phyloP scores from a whole-genome alignment of 2,888 invertebrate species.

The Aquatica leii region DNA sequence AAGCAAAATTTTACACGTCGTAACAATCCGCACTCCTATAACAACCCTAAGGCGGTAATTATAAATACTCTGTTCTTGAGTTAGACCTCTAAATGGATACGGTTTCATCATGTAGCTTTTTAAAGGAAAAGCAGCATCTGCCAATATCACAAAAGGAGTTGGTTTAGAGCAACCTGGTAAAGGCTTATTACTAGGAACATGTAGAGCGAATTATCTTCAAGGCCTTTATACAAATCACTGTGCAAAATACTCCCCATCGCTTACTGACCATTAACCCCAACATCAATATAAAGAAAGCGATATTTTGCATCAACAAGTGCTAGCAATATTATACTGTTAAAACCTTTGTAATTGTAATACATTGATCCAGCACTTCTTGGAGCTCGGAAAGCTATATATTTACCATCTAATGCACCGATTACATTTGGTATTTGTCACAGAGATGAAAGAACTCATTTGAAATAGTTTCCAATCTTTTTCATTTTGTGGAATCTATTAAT shows the following conservation, averaged over 20 bases:
- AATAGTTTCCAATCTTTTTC: not conserved
- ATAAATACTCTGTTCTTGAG: constrained; percentile 1
- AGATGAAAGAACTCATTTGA: not conserved
- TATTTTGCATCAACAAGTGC: not conserved
- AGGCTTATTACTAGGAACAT: not conserved
- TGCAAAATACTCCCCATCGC: too few relatives aligned
- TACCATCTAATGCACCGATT: constrained; percentile 13
- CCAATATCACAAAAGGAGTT: not conserved
- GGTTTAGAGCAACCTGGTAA: not conserved
- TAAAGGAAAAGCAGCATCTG: constrained; percentile 9
- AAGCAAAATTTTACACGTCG: too few relatives aligned
- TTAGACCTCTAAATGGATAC: constrained; percentile 2
- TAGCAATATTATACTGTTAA: not conserved
- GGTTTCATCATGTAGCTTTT: not conserved
- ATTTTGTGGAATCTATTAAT: constrained; percentile 3
- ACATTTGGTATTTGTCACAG: constrained; percentile 12
- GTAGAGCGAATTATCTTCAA: too few relatives aligned
- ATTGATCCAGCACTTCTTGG: constrained; percentile 4
- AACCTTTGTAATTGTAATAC: constrained; percentile 5
- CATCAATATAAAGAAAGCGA: not conserved
- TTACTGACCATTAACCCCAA: not conserved
- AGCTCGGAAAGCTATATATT: constrained; percentile 6
- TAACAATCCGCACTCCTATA: too few relatives aligned
- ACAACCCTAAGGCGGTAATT: too few relatives aligned
- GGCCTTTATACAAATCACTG: too few relatives aligned